A percentile compares a stretch with the other conserved stretches of the same genome.
Evolutionary conservation across 2,888 invertebrate species (phyloP).

Genomic region (Synanthedon myopaeformis): DNA sequence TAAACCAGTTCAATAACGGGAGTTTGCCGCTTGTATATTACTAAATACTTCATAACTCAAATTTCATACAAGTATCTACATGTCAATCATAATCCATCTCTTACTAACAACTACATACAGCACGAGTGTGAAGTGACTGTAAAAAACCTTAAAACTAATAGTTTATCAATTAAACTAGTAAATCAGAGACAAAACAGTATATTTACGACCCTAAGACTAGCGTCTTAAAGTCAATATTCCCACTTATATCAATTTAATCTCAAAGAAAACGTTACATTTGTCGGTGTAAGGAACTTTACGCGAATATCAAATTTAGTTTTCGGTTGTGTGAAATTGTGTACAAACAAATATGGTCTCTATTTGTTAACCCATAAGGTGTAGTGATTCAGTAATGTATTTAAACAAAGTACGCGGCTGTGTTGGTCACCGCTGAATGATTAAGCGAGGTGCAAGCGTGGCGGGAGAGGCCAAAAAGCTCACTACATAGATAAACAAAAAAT

Average conservation of each 20-base stretch:
- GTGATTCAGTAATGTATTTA: too few species aligned
- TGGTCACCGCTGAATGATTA: conserved; percentile 8
- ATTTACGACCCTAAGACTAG: neutral
- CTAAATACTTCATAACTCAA: too few species aligned
- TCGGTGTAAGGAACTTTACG: neutral
- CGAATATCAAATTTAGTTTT: neutral
- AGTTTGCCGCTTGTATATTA: neutral
- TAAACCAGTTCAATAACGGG: too few species aligned
- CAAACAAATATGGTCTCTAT: neutral
- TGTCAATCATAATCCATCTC: neutral
- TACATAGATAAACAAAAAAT: conserved; percentile 27
- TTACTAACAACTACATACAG: neutral
- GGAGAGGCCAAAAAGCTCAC: conserved; percentile 19
- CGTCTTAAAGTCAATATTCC: neutral
- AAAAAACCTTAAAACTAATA: neutral
- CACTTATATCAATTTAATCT: neutral
- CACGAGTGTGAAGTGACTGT: neutral
- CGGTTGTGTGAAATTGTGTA: neutral
- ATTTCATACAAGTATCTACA: too few species aligned
- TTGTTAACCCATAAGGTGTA: neutral
- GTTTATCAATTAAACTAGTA: neutral
- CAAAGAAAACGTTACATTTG: conserved; percentile 4
- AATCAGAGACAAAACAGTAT: neutral
- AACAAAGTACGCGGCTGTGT: too few species aligned
- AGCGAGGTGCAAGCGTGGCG: conserved; percentile 19